Conservation (phyloP, 1,140 invertebrate genomes). For the Bombus confusus region DNA sequence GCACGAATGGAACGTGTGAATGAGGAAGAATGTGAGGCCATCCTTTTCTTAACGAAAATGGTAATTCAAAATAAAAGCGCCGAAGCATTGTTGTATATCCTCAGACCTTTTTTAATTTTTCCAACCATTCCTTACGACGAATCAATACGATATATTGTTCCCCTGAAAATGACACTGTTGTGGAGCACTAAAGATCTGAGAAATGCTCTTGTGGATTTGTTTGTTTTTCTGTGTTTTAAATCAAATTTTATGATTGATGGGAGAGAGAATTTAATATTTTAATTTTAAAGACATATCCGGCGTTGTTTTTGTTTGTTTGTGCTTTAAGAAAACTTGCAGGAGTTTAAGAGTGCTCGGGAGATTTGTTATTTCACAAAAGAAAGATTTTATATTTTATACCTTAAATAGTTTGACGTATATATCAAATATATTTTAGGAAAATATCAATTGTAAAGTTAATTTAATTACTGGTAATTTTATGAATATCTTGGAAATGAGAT, state of each 20-base stretch:
- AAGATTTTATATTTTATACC: neutral
- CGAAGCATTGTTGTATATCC: conserved; percentile 24
- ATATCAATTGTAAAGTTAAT: neutral
- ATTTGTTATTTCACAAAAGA: neutral
- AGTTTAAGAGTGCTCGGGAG: neutral
- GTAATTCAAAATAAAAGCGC: conserved; percentile 37
- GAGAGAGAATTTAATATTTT: neutral
- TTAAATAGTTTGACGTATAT: neutral
- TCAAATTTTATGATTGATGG: too few relatives aligned
- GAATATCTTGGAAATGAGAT: neutral
- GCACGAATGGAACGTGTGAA: conserved; percentile 28
- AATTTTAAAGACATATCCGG: neutral
- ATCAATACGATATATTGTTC: neutral
- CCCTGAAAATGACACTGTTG: neutral
- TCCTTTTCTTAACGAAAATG: conserved; percentile 3
- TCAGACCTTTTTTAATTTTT: conserved; percentile 31
- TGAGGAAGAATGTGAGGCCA: neutral
- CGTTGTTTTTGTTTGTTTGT: neutral
- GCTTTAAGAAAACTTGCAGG: neutral
- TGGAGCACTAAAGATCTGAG: neutral
- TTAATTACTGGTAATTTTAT: neutral
- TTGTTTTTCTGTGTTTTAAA: neutral
- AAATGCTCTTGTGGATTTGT: neutral
- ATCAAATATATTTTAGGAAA: neutral
- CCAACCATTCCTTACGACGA: conserved; percentile 29